A percentile compares a stretch with the other conserved stretches of the same genome.
Evolutionary conservation across 2,888 invertebrate species (phyloP).

Genomic region (Piscicola geometra): DNA sequence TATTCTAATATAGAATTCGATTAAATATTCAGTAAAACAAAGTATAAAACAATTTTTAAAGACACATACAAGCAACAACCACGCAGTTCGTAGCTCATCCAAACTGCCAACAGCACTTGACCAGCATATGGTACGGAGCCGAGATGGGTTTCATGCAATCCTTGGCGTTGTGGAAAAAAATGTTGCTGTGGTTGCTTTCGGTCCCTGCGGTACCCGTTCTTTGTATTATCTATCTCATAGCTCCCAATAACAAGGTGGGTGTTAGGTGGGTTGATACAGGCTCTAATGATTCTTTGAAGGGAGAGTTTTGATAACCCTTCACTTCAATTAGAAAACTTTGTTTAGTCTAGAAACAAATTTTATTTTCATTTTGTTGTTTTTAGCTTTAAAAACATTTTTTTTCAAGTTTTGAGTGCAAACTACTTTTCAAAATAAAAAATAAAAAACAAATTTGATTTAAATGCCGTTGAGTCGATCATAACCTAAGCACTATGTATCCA

Average conservation of each 20-base stretch:
- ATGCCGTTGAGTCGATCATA: too few species aligned
- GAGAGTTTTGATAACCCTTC: too few species aligned
- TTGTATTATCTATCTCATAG: slow-evolving; percentile 54
- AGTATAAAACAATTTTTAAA: not conserved
- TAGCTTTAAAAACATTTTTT: too few species aligned
- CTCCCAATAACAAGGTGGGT: slow-evolving; percentile 54
- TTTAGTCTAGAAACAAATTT: too few species aligned
- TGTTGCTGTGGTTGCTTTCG: slow-evolving; percentile 45
- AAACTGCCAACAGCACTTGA: slow-evolving; percentile 68
- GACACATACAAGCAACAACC: not conserved
- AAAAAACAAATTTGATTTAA: too few species aligned
- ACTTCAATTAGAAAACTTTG: too few species aligned
- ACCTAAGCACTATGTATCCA: too few species aligned
- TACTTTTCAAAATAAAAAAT: too few species aligned
- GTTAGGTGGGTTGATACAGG: not conserved
- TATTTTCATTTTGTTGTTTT: too few species aligned
- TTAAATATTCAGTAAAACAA: not conserved
- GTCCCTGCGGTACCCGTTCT: slow-evolving; percentile 47
- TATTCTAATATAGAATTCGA: not conserved
- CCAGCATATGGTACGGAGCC: slow-evolving; percentile 66
- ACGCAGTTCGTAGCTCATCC: slow-evolving; percentile 68
- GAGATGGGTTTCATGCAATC: slow-evolving; percentile 63
- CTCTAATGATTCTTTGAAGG: too few species aligned
- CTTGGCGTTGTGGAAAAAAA: slow-evolving; percentile 55
- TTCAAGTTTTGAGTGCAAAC: too few species aligned